Percentiles rank a stretch among this genome's conserved stretches.
phyloP scores from a whole-genome alignment of 2,888 invertebrate genomes.

The Malachius bipustulatus region DNA sequence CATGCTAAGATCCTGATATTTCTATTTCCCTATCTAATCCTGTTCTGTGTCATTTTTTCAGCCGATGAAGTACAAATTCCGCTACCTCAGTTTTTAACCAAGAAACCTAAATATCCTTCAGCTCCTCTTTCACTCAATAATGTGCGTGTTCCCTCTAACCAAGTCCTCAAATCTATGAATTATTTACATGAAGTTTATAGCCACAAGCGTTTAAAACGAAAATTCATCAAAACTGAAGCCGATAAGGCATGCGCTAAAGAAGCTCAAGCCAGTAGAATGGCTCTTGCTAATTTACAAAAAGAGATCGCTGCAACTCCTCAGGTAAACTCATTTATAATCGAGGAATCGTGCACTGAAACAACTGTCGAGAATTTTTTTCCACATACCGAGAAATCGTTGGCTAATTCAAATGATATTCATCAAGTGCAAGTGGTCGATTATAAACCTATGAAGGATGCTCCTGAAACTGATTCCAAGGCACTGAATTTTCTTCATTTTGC shows the following conservation, averaged over 20 bases:
- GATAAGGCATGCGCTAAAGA: slow-evolving; percentile 36
- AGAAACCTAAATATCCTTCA: slow-evolving; percentile 34
- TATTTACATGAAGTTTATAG: slow-evolving; percentile 22
- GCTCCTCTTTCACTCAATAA: slow-evolving; percentile 23
- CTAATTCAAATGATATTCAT: slow-evolving; percentile 21
- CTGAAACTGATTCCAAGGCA: slow-evolving; percentile 17
- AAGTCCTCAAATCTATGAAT: slow-evolving; percentile 19
- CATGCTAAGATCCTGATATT: not conserved
- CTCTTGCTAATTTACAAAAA: slow-evolving; percentile 36
- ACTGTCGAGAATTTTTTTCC: slow-evolving; percentile 35
- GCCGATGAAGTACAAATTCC: slow-evolving; percentile 29
- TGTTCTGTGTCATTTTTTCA: slow-evolving; percentile 12
- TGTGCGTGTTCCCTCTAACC: slow-evolving; percentile 15
- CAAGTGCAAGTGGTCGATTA: slow-evolving; percentile 25
- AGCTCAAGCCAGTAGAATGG: slow-evolving; percentile 36
- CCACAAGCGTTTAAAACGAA: slow-evolving; percentile 28
- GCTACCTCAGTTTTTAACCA: slow-evolving; percentile 32
- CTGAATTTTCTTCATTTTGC: slow-evolving; percentile 19
- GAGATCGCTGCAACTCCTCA: slow-evolving; percentile 33
- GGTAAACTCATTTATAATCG: slow-evolving; percentile 33
- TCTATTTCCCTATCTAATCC: not conserved
- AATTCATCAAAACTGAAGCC: slow-evolving; percentile 29
- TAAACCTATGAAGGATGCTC: slow-evolving; percentile 19
- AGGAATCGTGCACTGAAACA: slow-evolving; percentile 34
- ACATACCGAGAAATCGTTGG: slow-evolving; percentile 23